These are phyloP conservation scores for Osmoderma eremita DNA, from an alignment of 2,888 invertebrate species.

Conservation along the genomic window DNA sequence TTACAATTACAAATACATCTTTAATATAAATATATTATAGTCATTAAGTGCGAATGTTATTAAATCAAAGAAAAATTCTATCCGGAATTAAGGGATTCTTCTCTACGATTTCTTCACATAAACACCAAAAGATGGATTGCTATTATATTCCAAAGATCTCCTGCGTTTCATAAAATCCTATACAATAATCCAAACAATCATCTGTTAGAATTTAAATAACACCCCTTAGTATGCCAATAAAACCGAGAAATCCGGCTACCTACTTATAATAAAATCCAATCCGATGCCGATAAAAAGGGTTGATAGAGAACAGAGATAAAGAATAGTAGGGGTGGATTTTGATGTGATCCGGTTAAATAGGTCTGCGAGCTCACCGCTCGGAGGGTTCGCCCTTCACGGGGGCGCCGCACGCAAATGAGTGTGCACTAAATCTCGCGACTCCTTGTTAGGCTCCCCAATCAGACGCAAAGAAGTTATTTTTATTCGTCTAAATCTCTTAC, in stretches of 20 bases:
- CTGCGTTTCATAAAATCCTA: background rate
- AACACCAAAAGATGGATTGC: background rate
- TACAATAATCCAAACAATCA: conserved; percentile 15
- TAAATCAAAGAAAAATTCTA: too few relatives aligned
- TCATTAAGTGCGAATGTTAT: too few relatives aligned
- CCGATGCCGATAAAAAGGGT: conserved; percentile 53
- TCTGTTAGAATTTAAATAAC: conserved; percentile 33
- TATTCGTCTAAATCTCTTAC: conserved; percentile 41
- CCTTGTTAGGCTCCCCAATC: conserved; percentile 52
- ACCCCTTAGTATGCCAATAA: conserved; percentile 44
- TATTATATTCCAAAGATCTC: background rate
- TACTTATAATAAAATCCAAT: conserved; percentile 55
- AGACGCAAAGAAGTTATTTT: conserved; percentile 45
- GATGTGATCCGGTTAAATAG: conserved; percentile 53
- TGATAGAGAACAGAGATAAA: conserved; percentile 53
- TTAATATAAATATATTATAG: too few relatives aligned
- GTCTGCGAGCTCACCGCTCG: conserved; percentile 47
- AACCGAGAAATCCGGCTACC: conserved; percentile 46
- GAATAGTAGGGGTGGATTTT: conserved; percentile 38
- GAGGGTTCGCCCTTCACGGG: conserved; percentile 45
- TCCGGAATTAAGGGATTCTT: too few relatives aligned
- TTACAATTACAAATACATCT: too few relatives aligned
- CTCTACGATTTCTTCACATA: too few relatives aligned
- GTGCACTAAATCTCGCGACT: conserved; percentile 51
- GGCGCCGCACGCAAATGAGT: conserved; percentile 51